phyloP scores from a whole-genome alignment of 2,113 vertebrate species.

The Condylura cristata region DNA sequence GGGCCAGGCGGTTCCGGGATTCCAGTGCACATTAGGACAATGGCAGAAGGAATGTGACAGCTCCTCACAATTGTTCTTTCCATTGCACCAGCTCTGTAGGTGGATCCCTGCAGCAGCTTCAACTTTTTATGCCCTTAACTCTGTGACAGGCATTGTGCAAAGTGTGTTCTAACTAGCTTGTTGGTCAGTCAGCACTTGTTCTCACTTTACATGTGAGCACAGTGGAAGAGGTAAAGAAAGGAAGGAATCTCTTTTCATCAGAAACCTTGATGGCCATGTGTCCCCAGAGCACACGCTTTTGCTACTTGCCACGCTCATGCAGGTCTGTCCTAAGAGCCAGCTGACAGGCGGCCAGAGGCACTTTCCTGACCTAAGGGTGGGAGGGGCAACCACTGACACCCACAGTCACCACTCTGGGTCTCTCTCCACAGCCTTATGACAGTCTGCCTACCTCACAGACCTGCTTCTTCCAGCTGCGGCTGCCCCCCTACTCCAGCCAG shows the following conservation, averaged over 20 bases:
- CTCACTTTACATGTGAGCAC: accelerated
- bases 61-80: not conserved
- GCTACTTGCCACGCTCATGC: too few relatives aligned
- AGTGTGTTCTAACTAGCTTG: not conserved
- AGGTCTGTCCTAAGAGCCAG: not conserved
- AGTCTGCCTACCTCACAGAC: constrained; percentile 95
- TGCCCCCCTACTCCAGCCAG: constrained; percentile 92
- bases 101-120: not conserved
- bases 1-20: not conserved
- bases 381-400: not conserved
- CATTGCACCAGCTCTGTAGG: not conserved
- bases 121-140: too few relatives aligned
- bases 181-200: not conserved
- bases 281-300: too few relatives aligned
- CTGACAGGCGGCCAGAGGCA: not conserved
- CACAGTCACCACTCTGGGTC: constrained; percentile 54
- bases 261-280: not conserved
- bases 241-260: not conserved
- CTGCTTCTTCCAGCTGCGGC: constrained; percentile 93
- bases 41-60: not conserved
- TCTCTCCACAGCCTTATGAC: constrained; percentile 89
- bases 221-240: not conserved
- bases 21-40: not conserved
- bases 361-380: not conserved
- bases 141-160: not conserved